Evolutionary conservation across 2,888 invertebrate genomes (phyloP).

Genomic region (Drosophila mimica): DNA sequence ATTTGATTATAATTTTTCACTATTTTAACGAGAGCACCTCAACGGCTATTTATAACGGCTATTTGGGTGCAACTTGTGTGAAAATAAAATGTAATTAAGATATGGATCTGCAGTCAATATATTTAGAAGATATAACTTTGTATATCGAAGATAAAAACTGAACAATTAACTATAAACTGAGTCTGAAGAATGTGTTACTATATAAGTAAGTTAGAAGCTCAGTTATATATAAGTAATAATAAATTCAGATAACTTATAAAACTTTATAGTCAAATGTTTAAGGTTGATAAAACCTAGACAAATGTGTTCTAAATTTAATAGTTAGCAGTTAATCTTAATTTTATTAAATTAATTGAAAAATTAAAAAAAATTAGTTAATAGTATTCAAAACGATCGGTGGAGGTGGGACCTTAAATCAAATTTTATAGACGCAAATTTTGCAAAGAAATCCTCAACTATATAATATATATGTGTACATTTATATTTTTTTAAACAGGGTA

Average conservation of each 20-base stretch:
- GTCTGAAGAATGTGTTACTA: neutral
- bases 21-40: conserved; percentile 25
- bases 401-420: too few relatives aligned
- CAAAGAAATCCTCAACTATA: too few relatives aligned
- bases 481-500: neutral
- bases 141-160: neutral
- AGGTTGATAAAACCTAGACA: neutral
- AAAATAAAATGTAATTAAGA: neutral
- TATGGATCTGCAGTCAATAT: neutral
- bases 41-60: conserved; percentile 29
- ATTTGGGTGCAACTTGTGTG: conserved; percentile 2
- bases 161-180: neutral
- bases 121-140: neutral
- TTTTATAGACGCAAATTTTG: too few relatives aligned
- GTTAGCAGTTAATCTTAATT: neutral
- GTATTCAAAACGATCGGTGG: neutral
- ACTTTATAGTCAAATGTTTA: neutral
- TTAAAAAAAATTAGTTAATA: neutral
- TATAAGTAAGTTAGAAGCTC: too few relatives aligned
- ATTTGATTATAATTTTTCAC: conserved; percentile 42
- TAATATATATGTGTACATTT: neutral
- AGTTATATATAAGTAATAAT: neutral
- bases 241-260: neutral
- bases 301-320: neutral
- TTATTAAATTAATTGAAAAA: neutral